Base-by-base conservation (phyloP, 2,797 vertebrate species). In the Poeciliopsis turneri region DNA sequence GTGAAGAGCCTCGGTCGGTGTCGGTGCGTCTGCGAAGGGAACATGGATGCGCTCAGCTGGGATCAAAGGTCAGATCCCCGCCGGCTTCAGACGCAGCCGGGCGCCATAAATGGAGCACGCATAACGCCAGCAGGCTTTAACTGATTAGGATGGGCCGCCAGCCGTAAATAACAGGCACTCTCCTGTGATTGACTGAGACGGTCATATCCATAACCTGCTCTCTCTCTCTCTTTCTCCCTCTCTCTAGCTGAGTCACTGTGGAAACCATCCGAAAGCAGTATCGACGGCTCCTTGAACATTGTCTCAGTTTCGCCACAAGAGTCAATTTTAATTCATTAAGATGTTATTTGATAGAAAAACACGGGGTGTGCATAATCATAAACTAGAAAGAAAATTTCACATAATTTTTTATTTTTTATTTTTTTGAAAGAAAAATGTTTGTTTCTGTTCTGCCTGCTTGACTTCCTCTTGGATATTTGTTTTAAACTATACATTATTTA, bases 51-150 rank as follows among this genome's bases (percentile, higher is more conserved):
- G 15, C 45, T 72, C 25, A 1, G 71, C 72, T 57, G 33, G 74
- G 74, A 78, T 75, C 78, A 69, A 72, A 69, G 66, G 66, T 13
- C 74, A 84, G 74, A 82, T 47, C 57, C 66, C 78, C 43, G 51
- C 71, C 71, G 79, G 78, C 90, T 84, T 81, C 85, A 89, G 87
- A 87, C 78, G 81, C 77, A 75, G 75, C 80, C 90, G 84, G 87
- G 82, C 78, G 73, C 30, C 78, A 80, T 36, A 89, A 93, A 86
- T 91, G 89, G 93, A 93, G 93, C 92, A 46, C 72, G 66, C 74
- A 77, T 89, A 91, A 92, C 68, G 74, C 77, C 7, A 15, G 80
- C 78, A 36, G 39, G 87, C 88, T 91, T 78, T 83, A 86, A 91
- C 86, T 70, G 82, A 88, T 68, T 82, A 80, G 28, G 15, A 87